phyloP scores from a whole-genome alignment of 2,888 invertebrate species.

The Automeris io region DNA sequence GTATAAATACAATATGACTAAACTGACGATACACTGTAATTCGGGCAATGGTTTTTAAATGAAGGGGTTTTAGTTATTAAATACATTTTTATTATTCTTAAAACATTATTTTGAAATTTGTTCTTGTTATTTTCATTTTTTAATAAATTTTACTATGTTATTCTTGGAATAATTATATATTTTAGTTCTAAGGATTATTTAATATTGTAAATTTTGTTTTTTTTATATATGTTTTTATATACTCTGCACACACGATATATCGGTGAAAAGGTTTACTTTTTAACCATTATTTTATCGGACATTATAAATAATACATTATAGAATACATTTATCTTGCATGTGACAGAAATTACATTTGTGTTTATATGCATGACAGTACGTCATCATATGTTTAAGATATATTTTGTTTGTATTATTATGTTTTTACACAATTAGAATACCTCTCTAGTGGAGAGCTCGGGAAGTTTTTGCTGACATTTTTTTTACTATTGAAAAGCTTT shows the following conservation, averaged over 20 bases:
- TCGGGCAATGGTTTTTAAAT: no score
- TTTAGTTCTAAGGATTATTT: no score
- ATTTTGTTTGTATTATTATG: conserved; percentile 34
- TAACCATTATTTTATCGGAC: conserved; percentile 10
- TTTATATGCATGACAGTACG: conserved; percentile 53
- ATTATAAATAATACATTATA: conserved; percentile 21
- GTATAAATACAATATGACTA: no score
- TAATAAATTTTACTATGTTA: no score
- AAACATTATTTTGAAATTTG: no score
- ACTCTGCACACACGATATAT: conserved; percentile 11
- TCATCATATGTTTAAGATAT: conserved; percentile 39
- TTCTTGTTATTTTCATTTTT: no score
- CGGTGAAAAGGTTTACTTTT: conserved; percentile 10
- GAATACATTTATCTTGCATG: conserved; percentile 42
- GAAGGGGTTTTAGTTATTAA: no score
- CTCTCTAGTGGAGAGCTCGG: conserved; percentile 77
- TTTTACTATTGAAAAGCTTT: conserved; percentile 44
- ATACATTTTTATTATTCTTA: no score
- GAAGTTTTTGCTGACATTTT: conserved; percentile 55
- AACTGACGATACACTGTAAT: no score
- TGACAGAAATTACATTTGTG: conserved; percentile 59
- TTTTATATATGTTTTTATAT: conserved; percentile 8
- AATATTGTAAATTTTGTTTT: no score
- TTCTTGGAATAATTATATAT: no score
- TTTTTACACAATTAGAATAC: conserved; percentile 41